These are phyloP conservation scores for Magallana ariakensis DNA, from an alignment of 1,140 invertebrate species.

Conservation along the genomic window DNA sequence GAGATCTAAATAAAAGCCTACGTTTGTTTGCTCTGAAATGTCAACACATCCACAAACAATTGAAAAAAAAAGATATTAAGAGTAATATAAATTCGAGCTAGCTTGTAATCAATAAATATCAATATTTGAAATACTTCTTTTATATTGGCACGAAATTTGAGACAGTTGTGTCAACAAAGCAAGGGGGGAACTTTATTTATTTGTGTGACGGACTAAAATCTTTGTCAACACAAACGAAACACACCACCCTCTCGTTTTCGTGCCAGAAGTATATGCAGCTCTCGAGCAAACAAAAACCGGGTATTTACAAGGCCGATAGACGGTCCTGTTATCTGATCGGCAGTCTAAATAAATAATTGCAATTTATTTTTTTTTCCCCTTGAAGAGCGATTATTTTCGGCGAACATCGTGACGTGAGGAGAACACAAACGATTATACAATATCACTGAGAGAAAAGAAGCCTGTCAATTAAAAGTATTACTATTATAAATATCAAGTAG, in stretches of 20 bases:
- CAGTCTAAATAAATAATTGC: constrained; percentile 42
- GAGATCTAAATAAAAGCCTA: not conserved
- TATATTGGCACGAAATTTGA: constrained; percentile 34
- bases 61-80: constrained; percentile 24
- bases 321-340: not conserved
- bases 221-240: constrained; percentile 42
- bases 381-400: constrained; percentile 43
- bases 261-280: not conserved
- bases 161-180: constrained; percentile 11
- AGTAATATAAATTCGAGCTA: constrained; percentile 30
- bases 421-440: constrained; percentile 40
- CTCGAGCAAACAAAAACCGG: constrained; percentile 30
- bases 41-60: constrained; percentile 28
- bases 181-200: constrained; percentile 40
- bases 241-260: constrained; percentile 26
- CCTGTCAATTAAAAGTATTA: constrained; percentile 43
- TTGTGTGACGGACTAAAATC: constrained; percentile 30
- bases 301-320: constrained; percentile 34
- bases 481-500: constrained; percentile 30
- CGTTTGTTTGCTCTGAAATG: constrained; percentile 1
- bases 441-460: constrained; percentile 14
- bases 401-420: constrained; percentile 26
- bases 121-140: constrained; percentile 35
- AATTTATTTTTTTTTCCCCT: constrained; percentile 41
- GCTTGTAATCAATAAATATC: constrained; percentile 30